phyloP scores from a whole-genome alignment of 1,140 invertebrate genomes.

The Probaryconus sp. region DNA sequence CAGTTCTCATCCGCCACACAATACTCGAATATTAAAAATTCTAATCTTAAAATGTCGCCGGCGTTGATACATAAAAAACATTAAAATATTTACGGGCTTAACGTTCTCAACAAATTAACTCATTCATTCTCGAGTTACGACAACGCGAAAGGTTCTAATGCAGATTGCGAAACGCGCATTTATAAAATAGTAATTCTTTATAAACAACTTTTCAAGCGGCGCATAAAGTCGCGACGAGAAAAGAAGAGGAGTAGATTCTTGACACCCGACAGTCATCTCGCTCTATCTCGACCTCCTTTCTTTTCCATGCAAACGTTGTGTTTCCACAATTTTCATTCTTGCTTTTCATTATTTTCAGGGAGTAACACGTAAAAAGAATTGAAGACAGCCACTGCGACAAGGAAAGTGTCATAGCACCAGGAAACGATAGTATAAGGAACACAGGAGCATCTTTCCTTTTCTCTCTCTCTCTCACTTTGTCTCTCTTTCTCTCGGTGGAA shows the following conservation, averaged over 20 bases:
- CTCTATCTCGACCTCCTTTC: conserved; percentile 22
- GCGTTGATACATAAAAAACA: no score
- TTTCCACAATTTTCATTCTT: conserved; percentile 34
- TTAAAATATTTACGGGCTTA: no score
- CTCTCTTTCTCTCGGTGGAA: conserved; percentile 53
- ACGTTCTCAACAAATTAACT: no score
- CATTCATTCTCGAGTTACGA: no score
- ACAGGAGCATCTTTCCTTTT: no score
- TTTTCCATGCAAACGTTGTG: conserved; percentile 8
- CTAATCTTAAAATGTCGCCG: no score
- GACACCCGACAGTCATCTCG: no score
- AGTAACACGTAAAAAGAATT: conserved; percentile 35
- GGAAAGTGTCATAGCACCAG: conserved; percentile 35
- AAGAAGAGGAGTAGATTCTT: conserved; percentile 20
- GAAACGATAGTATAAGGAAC: conserved; percentile 44
- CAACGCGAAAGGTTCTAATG: no score
- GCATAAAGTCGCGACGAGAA: conserved; percentile 14
- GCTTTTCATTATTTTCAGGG: conserved; percentile 42
- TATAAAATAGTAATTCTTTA: conserved; percentile 45
- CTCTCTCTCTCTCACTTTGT: no score
- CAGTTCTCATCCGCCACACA: no score
- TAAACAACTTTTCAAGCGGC: conserved; percentile 34
- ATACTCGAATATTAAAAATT: no score
- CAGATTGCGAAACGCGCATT: no score
- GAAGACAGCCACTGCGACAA: conserved; percentile 17